Evolutionary conservation across 2,113 vertebrate genomes (phyloP).

Genomic region (Mohoua ochrocephala): DNA sequence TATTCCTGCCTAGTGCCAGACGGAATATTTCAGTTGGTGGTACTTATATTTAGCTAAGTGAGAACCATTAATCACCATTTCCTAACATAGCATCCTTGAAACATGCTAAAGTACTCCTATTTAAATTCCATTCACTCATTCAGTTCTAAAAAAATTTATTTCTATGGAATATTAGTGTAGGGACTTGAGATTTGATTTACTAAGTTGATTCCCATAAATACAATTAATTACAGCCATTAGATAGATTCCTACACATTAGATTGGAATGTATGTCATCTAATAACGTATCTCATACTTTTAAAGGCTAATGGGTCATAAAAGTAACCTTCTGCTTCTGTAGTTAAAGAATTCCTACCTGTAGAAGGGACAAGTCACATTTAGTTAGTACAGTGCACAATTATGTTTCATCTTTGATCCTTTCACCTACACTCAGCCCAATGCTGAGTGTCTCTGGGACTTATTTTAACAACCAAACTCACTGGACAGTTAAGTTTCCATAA

Average conservation of each 20-base stretch:
- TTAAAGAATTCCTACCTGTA: not conserved
- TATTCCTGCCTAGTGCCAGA: conserved; percentile 10
- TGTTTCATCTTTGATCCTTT: not conserved
- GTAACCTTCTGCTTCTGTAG: not conserved
- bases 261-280: not conserved
- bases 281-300: not conserved
- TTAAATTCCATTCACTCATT: conserved; percentile 40
- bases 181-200: not conserved
- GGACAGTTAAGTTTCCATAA: not conserved
- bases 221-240: not conserved
- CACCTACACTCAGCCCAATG: not conserved
- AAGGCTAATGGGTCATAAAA: not conserved
- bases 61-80: conserved; percentile 48
- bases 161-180: not conserved
- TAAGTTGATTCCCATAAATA: not conserved
- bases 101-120: conserved; percentile 43
- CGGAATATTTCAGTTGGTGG: not conserved
- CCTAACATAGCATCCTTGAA: conserved; percentile 53
- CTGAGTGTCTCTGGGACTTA: not conserved
- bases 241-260: not conserved
- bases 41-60: conserved; percentile 52
- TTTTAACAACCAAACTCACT: not conserved
- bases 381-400: not conserved
- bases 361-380: not conserved
- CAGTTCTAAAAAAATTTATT: not conserved